These are phyloP conservation scores for Heliconius himera DNA, from an alignment of 1,140 invertebrate genomes.

Conservation along the genomic window DNA sequence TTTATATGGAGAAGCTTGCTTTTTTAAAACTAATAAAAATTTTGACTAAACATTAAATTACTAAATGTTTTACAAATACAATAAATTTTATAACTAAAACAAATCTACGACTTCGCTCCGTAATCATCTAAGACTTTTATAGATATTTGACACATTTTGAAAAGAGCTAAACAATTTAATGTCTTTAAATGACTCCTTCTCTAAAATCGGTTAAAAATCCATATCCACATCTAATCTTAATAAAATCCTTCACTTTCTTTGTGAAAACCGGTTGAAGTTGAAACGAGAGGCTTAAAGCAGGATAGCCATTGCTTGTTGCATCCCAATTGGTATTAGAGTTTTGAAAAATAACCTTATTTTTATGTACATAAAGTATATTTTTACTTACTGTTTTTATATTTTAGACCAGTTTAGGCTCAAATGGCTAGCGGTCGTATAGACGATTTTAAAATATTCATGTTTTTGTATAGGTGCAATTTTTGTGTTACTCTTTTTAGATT, in stretches of 20 bases:
- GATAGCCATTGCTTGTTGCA: background rate
- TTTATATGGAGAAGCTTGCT: no score
- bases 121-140: no score
- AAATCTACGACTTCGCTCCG: no score
- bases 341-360: background rate
- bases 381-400: background rate
- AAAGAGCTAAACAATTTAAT: background rate
- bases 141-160: no score
- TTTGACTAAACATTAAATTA: no score
- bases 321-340: background rate
- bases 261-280: conserved; percentile 4
- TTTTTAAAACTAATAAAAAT: no score
- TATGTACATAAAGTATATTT: background rate
- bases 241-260: conserved; percentile 1
- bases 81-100: no score
- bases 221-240: conserved; percentile 1
- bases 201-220: background rate
- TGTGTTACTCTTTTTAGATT: no score
- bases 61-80: no score
- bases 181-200: background rate
- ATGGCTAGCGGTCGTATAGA: background rate
- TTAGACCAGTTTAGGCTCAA: background rate
- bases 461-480: background rate
- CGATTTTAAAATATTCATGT: background rate
- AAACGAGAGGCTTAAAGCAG: conserved; percentile 2